These are phyloP conservation scores for Lamproptera curius DNA, from an alignment of 2,888 invertebrate species.

Conservation along the genomic window DNA sequence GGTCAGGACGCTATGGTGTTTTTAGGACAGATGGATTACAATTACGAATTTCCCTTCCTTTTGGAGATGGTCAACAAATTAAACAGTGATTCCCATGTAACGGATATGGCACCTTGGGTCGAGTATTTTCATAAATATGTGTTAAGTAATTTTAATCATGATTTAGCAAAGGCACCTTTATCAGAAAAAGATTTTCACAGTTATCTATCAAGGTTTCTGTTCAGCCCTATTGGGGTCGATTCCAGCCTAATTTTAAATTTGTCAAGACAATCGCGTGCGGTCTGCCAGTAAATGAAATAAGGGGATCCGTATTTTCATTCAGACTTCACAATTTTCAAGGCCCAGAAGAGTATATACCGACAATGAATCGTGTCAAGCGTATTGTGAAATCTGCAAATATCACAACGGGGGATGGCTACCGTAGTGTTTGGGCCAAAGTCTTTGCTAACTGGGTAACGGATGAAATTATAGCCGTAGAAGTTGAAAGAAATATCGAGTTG, in stretches of 20 bases:
- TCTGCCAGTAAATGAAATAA: conserved; percentile 73
- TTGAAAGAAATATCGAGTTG: conserved; percentile 85
- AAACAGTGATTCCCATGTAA: conserved; percentile 69
- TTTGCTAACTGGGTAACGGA: conserved; percentile 89
- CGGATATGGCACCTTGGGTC: conserved; percentile 81
- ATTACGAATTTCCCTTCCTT: conserved; percentile 78
- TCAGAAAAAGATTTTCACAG: conserved; percentile 77
- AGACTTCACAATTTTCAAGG: conserved; percentile 78
- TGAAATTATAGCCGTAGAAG: conserved; percentile 86
- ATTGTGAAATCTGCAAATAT: conserved; percentile 78
- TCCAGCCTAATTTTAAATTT: conserved; percentile 83
- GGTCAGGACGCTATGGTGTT: conserved; percentile 81
- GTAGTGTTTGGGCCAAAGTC: conserved; percentile 84
- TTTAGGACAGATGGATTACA: conserved; percentile 82
- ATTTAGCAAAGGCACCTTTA: conserved; percentile 69
- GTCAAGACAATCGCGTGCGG: conserved; percentile 80
- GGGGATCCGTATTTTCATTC: conserved; percentile 81
- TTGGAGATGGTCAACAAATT: conserved; percentile 73
- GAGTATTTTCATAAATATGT: conserved; percentile 81
- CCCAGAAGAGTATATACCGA: conserved; percentile 83
- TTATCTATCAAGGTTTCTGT: conserved; percentile 83
- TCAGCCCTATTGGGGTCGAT: conserved; percentile 83
- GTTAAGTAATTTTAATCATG: conserved; percentile 68
- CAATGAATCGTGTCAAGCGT: conserved; percentile 82
- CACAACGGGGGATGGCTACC: conserved; percentile 78